Percentiles rank a stretch among this genome's conserved stretches.
phyloP scores from a whole-genome alignment of 2,113 vertebrate genomes.

The Plotosus lineatus region DNA sequence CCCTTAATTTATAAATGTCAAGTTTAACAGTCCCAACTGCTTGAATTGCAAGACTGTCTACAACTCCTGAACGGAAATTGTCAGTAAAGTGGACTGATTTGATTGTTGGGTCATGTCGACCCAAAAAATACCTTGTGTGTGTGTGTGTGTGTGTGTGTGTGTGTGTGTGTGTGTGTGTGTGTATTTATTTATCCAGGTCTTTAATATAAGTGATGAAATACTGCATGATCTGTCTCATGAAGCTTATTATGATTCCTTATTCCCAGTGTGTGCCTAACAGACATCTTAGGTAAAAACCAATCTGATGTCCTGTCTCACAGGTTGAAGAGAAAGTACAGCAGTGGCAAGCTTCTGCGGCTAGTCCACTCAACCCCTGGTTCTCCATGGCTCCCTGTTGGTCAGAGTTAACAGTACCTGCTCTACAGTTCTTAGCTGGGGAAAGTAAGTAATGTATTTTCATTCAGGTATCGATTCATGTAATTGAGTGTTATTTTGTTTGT shows the following conservation, averaged over 20 bases:
- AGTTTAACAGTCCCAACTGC: background rate
- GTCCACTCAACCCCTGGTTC: slow-evolving; percentile 91
- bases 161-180: background rate
- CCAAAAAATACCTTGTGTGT: background rate
- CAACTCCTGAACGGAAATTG: background rate
- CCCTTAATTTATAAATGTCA: background rate
- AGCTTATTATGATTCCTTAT: background rate
- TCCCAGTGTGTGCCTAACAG: background rate
- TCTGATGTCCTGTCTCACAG: slow-evolving; percentile 63
- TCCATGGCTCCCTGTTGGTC: slow-evolving; percentile 90
- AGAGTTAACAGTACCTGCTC: slow-evolving; percentile 85
- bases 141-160: background rate
- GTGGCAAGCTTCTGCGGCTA: slow-evolving; percentile 91
- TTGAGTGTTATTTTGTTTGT: background rate
- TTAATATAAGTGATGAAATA: background rate
- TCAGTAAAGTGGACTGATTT: background rate
- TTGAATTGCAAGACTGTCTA: background rate
- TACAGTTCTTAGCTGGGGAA: slow-evolving; percentile 92
- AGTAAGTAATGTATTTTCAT: slow-evolving; percentile 69
- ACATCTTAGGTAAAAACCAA: background rate
- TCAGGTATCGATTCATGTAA: background rate
- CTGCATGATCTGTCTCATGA: background rate
- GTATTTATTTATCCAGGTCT: background rate
- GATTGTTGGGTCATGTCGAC: background rate
- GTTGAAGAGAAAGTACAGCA: slow-evolving; percentile 91